Evolutionary conservation across 92 coral and sea anemone species (phyloP).

Genomic region (Zoanthus solanderi): DNA sequence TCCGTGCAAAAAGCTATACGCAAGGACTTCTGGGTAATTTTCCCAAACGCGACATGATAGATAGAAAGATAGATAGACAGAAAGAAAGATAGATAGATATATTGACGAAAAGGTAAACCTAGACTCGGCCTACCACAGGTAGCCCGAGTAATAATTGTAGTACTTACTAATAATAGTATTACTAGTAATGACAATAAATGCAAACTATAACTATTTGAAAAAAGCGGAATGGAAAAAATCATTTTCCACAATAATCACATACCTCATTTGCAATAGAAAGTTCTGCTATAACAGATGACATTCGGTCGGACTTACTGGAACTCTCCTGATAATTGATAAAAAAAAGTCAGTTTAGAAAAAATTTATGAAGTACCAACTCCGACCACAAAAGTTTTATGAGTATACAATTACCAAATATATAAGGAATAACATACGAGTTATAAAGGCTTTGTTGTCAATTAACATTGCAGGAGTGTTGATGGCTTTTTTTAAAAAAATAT

Average conservation of each 20-base stretch:
- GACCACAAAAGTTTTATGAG: neutral
- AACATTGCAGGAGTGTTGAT: too few relatives aligned
- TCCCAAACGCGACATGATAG: too few relatives aligned
- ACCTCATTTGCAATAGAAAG: constrained; percentile 95
- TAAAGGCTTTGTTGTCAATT: neutral
- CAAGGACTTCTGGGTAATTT: too few relatives aligned
- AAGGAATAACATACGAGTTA: neutral
- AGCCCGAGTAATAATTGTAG: too few relatives aligned
- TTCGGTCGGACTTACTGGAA: constrained; percentile 72
- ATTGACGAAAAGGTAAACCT: too few relatives aligned
- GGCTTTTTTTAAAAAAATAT: too few relatives aligned
- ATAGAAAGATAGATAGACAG: too few relatives aligned
- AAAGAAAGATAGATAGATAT: too few relatives aligned
- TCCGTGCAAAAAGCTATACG: too few relatives aligned
- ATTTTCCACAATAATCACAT: neutral
- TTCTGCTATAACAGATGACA: constrained; percentile 79
- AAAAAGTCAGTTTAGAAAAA: neutral
- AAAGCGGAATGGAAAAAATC: neutral
- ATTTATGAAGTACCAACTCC: neutral
- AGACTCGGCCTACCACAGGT: too few relatives aligned
- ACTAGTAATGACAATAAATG: too few relatives aligned
- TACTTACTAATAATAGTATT: too few relatives aligned
- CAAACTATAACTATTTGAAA: neutral
- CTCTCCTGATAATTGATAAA: constrained; percentile 72
- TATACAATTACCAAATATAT: neutral